Evolutionary conservation across 2,113 vertebrate species (phyloP).

Genomic region (Triplophysa dalaica): DNA sequence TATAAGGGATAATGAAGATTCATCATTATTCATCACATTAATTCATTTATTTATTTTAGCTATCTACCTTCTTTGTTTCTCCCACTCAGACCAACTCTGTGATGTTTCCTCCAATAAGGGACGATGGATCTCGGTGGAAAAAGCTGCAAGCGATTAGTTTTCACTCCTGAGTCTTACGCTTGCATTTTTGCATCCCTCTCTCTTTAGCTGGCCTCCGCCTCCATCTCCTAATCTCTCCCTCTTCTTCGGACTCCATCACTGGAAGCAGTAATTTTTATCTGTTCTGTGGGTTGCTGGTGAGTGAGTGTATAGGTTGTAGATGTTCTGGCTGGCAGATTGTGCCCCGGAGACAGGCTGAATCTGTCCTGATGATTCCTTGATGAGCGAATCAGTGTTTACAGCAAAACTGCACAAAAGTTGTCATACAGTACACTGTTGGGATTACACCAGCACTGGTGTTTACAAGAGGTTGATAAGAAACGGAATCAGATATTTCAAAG

Average conservation of each 20-base stretch:
- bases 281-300: constrained; percentile 33
- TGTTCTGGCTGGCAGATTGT: constrained; percentile 35
- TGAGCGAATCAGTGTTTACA: constrained; percentile 24
- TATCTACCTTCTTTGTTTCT: neutral
- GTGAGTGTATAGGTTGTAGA: constrained; percentile 34
- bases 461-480: constrained; percentile 4
- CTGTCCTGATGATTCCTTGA: constrained; percentile 25
- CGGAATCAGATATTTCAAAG: neutral
- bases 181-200: constrained; percentile 16
- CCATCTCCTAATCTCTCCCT: constrained; percentile 28
- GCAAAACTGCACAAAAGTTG: constrained; percentile 10
- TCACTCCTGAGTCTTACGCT: constrained; percentile 18
- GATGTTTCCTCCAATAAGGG: neutral
- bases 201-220: constrained; percentile 18
- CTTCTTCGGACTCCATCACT: constrained; percentile 19
- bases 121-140: neutral
- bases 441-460: neutral
- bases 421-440: constrained; percentile 6
- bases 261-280: constrained; percentile 30
- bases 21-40: too few species aligned
- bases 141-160: constrained; percentile 14
- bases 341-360: constrained; percentile 12
- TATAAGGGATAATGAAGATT: too few species aligned
- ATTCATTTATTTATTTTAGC: neutral
- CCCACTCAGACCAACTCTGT: neutral